Conservation (phyloP, 92 coral and sea anemone species). For the Montipora capitata region DNA sequence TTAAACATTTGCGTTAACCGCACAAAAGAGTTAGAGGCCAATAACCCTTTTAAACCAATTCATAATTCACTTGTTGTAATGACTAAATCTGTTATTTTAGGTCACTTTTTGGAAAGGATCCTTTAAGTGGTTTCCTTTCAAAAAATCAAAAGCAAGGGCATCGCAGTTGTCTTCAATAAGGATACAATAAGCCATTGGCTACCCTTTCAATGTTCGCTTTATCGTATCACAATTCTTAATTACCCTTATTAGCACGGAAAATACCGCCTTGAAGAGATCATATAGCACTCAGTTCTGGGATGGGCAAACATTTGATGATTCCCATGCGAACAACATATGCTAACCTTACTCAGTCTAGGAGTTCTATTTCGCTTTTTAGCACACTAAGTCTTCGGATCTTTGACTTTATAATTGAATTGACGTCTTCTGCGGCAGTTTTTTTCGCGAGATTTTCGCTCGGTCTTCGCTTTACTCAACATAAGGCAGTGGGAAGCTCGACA, state of each 20-base stretch:
- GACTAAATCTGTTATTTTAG: conserved; percentile 27
- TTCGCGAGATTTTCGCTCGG: not conserved
- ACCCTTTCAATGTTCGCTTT: conserved; percentile 39
- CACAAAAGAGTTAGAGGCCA: conserved; percentile 51
- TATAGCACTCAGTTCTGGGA: conserved; percentile 31
- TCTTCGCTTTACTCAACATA: conserved; percentile 28
- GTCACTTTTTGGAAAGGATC: not conserved
- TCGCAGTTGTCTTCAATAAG: not conserved
- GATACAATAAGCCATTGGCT: conserved; percentile 32
- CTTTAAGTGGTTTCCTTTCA: conserved; percentile 23
- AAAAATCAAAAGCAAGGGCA: not conserved
- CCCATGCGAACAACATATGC: conserved; percentile 37
- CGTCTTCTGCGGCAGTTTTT: not conserved
- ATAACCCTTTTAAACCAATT: conserved; percentile 27
- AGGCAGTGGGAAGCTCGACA: conserved; percentile 21
- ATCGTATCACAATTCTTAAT: conserved; percentile 38
- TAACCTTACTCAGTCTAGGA: not conserved
- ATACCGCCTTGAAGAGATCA: conserved; percentile 54
- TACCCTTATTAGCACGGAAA: conserved; percentile 39
- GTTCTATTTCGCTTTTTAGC: not conserved
- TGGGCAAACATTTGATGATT: conserved; percentile 32
- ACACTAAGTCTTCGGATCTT: not conserved
- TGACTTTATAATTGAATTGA: not conserved
- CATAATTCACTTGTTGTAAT: conserved; percentile 27
- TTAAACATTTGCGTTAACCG: conserved; percentile 57